Conservation (phyloP, 2,113 vertebrate species). For the Tachysurus fulvidraco region DNA sequence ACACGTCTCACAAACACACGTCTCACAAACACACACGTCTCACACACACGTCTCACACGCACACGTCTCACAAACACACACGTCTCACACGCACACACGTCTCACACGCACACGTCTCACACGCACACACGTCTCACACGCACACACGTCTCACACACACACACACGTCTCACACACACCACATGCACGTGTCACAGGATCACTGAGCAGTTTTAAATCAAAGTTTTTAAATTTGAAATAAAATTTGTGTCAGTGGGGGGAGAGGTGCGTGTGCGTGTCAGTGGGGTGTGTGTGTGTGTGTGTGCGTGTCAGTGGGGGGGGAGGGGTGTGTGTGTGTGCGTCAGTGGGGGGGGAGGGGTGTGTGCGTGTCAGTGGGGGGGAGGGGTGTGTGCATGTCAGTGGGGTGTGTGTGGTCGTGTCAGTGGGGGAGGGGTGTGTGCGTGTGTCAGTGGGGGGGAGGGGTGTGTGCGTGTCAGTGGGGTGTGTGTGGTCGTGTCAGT, state of each 20-base stretch:
- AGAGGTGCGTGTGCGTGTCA: not conserved
- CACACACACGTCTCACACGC: not conserved
- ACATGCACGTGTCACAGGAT: too few relatives aligned
- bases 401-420: too few relatives aligned
- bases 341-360: not conserved
- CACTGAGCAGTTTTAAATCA: too few relatives aligned
- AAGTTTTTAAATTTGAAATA: too few relatives aligned
- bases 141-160: too few relatives aligned
- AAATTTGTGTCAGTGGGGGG: not conserved
- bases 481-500: too few relatives aligned
- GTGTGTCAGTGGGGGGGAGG: not conserved
- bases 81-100: too few relatives aligned
- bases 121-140: too few relatives aligned
- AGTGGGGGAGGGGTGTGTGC: not conserved
- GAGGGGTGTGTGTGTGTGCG: not conserved
- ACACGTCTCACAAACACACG: not conserved
- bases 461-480: not conserved
- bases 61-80: not conserved
- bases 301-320: too few relatives aligned
- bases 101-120: not conserved
- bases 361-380: not conserved
- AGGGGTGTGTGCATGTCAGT: not conserved
- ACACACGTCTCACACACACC: too few relatives aligned
- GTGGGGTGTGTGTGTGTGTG: not conserved
- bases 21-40: not conserved